These are phyloP conservation scores for Pycnomerus fuliginosus DNA, from an alignment of 2,888 invertebrate genomes.

Conservation along the genomic window DNA sequence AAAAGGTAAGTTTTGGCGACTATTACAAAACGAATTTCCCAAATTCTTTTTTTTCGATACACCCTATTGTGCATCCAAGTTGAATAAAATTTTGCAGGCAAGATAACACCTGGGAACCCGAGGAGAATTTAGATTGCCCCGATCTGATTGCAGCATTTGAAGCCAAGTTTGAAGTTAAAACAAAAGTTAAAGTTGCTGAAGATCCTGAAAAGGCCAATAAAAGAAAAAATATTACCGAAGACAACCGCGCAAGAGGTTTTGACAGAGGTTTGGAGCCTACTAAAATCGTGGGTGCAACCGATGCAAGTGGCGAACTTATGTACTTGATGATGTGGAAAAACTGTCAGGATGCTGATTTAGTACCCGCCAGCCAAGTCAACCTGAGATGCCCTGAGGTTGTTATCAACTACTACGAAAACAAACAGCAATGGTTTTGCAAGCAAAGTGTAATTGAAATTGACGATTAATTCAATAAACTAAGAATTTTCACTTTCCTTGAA, in stretches of 20 bases:
- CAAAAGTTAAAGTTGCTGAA: background rate
- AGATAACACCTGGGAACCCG: slow-evolving; percentile 85
- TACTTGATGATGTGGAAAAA: slow-evolving; percentile 87
- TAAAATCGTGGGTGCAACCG: slow-evolving; percentile 86
- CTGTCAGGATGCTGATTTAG: slow-evolving; percentile 66
- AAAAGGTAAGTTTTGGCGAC: too few species aligned
- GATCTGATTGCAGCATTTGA: slow-evolving; percentile 63
- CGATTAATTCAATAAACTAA: slow-evolving; percentile 41
- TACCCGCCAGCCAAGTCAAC: slow-evolving; percentile 62
- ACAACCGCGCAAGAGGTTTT: slow-evolving; percentile 66
- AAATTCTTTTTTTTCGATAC: background rate
- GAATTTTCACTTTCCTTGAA: slow-evolving; percentile 76
- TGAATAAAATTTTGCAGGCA: slow-evolving; percentile 34
- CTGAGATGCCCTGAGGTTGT: slow-evolving; percentile 63
- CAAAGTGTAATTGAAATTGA: slow-evolving; percentile 44
- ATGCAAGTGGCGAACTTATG: slow-evolving; percentile 83
- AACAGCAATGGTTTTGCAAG: slow-evolving; percentile 46
- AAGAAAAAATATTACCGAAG: slow-evolving; percentile 45
- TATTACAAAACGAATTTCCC: too few species aligned
- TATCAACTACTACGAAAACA: slow-evolving; percentile 64
- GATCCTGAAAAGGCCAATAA: slow-evolving; percentile 17
- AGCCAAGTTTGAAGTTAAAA: slow-evolving; percentile 34
- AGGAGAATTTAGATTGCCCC: slow-evolving; percentile 73
- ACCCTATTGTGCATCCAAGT: background rate
- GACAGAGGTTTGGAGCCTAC: slow-evolving; percentile 78